Base-by-base conservation (phyloP, 1,140 invertebrate species). In the Bradynema listronoti region DNA sequence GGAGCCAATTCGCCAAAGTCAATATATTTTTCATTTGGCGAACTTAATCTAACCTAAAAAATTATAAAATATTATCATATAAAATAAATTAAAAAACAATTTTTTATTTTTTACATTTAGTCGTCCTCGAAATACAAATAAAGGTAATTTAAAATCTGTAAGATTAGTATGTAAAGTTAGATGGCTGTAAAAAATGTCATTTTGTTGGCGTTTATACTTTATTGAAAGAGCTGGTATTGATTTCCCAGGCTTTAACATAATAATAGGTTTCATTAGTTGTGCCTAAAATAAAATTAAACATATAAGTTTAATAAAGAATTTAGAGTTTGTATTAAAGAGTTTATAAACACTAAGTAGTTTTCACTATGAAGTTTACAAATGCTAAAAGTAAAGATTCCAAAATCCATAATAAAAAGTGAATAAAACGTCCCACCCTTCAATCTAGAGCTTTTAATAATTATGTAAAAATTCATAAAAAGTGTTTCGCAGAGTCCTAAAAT, bases 1-100 rank as follows among this genome's bases (percentile, higher is more conserved):
- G 85, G 84, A 34, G 86, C 85, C n/a, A 88, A 80, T 9, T 85
- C 83, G 11, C 87, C 87, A 78, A 88, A 85, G 79, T 88, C 85
- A 66, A 88, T 80, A 51, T 83, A 82, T 30, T 82, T 82, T 69
- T 83, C 71, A 52, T 84, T 80, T 54, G 78, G 77, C 53, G 80
- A 71, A 76, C 80, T 77, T 56, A 80, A 80, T 51, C 80, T 78
- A 45, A 81, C 77, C 80, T 80, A 34, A 55, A 66, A 61, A 56
- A 52, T 24, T 42, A 33, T 62, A 54, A 65, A 58, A 51, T 59
- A 41, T 32, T n/a, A n/a, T n/a, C n/a, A n/a, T n/a, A n/a, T 3
- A 52, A 51, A 50, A 7, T 1, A 56, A 56, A 56, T 56, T 39
- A 22, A 25, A 16, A 53, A 68, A 36, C 14, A 71, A 41, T n/a